Evolutionary conservation across 2,888 invertebrate genomes (phyloP).

Genomic region (Eristalis pertinax): DNA sequence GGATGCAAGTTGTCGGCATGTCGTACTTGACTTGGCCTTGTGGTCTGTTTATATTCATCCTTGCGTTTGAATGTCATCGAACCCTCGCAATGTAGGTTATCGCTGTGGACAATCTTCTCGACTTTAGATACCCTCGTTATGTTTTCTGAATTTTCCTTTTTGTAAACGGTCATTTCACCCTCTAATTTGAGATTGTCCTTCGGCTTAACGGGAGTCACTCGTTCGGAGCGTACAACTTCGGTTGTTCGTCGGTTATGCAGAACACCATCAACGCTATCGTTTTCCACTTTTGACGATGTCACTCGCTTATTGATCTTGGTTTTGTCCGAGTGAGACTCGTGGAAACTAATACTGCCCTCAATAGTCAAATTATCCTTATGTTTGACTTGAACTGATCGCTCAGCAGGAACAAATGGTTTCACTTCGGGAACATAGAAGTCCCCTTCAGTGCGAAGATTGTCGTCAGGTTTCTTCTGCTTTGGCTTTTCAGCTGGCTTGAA

Average conservation of each 20-base stretch:
- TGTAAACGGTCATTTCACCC: constrained; percentile 79
- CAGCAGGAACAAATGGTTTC: constrained; percentile 77
- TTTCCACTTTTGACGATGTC: constrained; percentile 82
- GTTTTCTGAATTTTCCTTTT: constrained; percentile 11
- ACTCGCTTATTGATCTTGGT: not conserved
- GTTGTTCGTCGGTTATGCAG: constrained; percentile 79
- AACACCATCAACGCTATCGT: constrained; percentile 58
- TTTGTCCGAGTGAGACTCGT: constrained; percentile 75
- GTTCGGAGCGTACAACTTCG: constrained; percentile 81
- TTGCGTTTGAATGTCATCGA: constrained; percentile 80
- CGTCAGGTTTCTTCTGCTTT: constrained; percentile 81
- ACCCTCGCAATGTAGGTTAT: constrained; percentile 85
- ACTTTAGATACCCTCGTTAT: constrained; percentile 72
- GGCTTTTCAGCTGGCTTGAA: constrained; percentile 80
- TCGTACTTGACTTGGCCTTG: constrained; percentile 81
- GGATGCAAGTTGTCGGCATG: constrained; percentile 82
- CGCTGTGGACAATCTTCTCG: constrained; percentile 83
- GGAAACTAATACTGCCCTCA: constrained; percentile 82
- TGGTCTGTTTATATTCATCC: constrained; percentile 81
- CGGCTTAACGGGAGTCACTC: constrained; percentile 81
- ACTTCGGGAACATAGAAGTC: constrained; percentile 81
- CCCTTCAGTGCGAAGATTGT: constrained; percentile 84
- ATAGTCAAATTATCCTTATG: constrained; percentile 83
- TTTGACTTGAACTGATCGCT: constrained; percentile 80
- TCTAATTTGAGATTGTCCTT: constrained; percentile 86